phyloP scores from a whole-genome alignment of 30 jellyfish, hydroid and myxozoan genomes.

The Hydractinia echinata region DNA sequence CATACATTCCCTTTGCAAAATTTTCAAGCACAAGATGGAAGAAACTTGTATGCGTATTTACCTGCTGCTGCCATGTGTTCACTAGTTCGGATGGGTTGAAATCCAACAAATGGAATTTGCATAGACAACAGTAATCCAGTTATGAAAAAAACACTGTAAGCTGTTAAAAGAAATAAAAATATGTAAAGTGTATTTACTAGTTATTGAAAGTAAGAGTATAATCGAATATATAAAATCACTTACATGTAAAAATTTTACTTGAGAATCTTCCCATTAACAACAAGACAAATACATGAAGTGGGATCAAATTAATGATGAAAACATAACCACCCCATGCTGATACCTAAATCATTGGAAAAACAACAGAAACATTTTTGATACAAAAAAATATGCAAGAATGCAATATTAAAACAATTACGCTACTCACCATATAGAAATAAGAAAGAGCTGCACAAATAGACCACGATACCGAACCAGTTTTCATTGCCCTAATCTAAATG shows the following conservation, averaged over 20 bases:
- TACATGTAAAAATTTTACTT: constrained; percentile 81
- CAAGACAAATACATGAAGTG: constrained; percentile 93
- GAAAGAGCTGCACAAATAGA: constrained; percentile 84
- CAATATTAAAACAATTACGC: neutral
- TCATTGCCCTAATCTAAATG: constrained; percentile 67
- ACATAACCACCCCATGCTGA: constrained; percentile 99
- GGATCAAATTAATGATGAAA: constrained; percentile 90
- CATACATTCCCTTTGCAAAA: neutral
- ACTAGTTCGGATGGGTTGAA: constrained; percentile 94
- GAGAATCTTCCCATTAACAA: constrained; percentile 91
- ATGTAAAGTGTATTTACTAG: neutral
- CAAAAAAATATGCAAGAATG: neutral
- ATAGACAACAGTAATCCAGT: constrained; percentile 90
- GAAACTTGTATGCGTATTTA: constrained; percentile 17
- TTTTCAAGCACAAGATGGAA: neutral
- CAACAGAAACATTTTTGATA: neutral
- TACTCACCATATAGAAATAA: constrained; percentile 90
- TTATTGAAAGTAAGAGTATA: neutral
- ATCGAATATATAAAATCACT: neutral
- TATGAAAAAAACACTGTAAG: constrained; percentile 87
- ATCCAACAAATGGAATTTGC: constrained; percentile 99
- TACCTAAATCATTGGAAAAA: constrained; percentile 49
- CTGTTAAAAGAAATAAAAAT: constrained; percentile 35
- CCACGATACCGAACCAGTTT: constrained; percentile 96
- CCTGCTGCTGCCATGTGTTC: constrained; percentile 99